Evolutionary conservation across 2,113 vertebrate species (phyloP).

Genomic region (Python bivittatus): DNA sequence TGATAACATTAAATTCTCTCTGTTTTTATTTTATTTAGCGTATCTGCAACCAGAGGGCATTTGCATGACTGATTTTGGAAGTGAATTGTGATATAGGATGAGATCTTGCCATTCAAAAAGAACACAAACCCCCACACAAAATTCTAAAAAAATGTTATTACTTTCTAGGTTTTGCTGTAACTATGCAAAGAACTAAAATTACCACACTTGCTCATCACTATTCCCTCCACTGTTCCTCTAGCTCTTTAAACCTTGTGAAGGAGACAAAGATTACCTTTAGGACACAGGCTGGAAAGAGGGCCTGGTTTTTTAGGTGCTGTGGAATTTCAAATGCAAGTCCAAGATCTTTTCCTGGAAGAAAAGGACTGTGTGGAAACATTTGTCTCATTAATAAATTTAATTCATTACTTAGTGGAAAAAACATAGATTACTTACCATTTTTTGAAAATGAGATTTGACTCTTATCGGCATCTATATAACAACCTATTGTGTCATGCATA

Average conservation of each 20-base stretch:
- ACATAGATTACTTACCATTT: constrained; percentile 79
- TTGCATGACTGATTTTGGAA: background rate
- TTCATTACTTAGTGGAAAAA: constrained; percentile 24
- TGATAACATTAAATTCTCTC: background rate
- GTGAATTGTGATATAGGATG: background rate
- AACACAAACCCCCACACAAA: background rate
- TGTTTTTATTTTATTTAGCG: background rate
- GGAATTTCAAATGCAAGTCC: constrained; percentile 93
- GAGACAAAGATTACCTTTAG: constrained; percentile 83
- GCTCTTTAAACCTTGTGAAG: background rate
- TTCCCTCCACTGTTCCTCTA: background rate
- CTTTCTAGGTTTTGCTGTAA: background rate
- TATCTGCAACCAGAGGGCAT: background rate
- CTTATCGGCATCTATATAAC: constrained; percentile 89
- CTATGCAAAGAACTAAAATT: background rate
- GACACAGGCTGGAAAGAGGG: constrained; percentile 93
- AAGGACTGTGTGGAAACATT: background rate
- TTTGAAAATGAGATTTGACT: constrained; percentile 89
- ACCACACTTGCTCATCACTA: background rate
- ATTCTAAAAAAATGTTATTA: background rate
- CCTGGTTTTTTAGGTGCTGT: constrained; percentile 83
- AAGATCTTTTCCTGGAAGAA: constrained; percentile 86
- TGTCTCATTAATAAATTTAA: background rate
- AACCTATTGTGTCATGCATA: constrained; percentile 96
- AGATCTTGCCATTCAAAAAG: background rate